Conservation (phyloP, 37 sponge, comb jelly and placozoan genomes). For the Cliona cf. orientalis region DNA sequence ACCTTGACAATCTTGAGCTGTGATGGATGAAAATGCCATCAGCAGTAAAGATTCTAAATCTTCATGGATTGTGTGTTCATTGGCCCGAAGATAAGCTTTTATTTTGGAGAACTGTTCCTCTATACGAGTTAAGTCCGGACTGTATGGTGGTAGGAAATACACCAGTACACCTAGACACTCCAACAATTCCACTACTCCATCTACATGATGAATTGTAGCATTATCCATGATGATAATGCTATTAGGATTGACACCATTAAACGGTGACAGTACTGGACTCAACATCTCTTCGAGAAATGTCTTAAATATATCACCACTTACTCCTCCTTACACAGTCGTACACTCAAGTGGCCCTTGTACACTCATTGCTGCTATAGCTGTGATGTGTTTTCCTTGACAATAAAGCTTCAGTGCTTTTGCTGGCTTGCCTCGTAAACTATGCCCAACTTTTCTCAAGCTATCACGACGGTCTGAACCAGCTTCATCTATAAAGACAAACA, state of each 20-base stretch:
- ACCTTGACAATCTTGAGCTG: too few species aligned
- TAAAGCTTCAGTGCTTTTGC: not conserved
- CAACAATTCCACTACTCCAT: slow-evolving; percentile 1
- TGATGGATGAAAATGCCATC: too few species aligned
- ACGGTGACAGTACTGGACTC: not conserved
- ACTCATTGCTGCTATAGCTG: slow-evolving; percentile 23
- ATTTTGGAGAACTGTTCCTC: slow-evolving; percentile 1
- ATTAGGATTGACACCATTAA: too few species aligned
- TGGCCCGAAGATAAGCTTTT: not conserved
- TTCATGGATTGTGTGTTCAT: too few species aligned
- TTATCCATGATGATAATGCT: too few species aligned
- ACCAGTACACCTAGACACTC: slow-evolving; percentile 4
- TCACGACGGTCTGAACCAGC: slow-evolving; percentile 25
- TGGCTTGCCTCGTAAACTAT: slow-evolving; percentile 26
- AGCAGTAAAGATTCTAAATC: too few species aligned
- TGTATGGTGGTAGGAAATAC: slow-evolving; percentile 13
- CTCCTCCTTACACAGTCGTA: slow-evolving; percentile 12
- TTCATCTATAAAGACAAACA: slow-evolving; percentile 44
- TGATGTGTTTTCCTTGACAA: slow-evolving; percentile 29
- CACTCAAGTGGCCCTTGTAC: slow-evolving; percentile 9
- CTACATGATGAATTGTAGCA: slow-evolving; percentile 23
- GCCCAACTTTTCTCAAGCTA: slow-evolving; percentile 10
- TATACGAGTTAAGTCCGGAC: slow-evolving; percentile 13
- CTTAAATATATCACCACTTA: not conserved
- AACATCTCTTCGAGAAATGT: not conserved